Evolutionary conservation across 1,140 invertebrate species (phyloP).

Genomic region (Phenacoccus solenopsis): DNA sequence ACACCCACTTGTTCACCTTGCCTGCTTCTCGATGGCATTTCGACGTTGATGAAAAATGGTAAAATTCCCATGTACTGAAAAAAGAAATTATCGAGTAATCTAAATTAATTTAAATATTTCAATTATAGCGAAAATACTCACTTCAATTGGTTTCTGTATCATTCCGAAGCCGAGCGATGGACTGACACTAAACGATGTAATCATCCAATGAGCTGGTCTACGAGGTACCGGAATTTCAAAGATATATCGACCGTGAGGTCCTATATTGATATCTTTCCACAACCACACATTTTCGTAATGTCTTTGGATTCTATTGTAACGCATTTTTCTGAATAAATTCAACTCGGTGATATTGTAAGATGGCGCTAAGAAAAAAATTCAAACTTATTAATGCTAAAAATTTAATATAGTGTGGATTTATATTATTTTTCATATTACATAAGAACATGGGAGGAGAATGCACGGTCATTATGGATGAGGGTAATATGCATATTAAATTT

Average conservation of each 20-base stretch:
- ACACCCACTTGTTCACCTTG: conserved; percentile 91
- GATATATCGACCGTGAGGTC: conserved; percentile 72
- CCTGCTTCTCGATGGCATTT: conserved; percentile 68
- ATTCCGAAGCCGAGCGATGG: conserved; percentile 74
- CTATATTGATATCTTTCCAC: conserved; percentile 88
- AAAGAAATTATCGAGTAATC: conserved; percentile 19
- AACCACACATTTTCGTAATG: conserved; percentile 91
- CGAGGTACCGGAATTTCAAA: conserved; percentile 79
- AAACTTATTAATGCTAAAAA: background rate
- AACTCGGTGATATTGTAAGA: conserved; percentile 48
- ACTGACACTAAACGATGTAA: conserved; percentile 83
- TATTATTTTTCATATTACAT: background rate
- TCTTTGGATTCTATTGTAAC: conserved; percentile 71
- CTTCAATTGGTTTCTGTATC: conserved; percentile 57
- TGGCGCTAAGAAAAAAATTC: conserved; percentile 28
- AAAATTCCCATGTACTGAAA: conserved; percentile 62
- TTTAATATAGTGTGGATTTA: background rate
- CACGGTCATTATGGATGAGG: too few relatives aligned
- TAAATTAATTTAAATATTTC: background rate
- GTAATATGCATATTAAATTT: too few relatives aligned
- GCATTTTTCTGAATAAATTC: conserved; percentile 58
- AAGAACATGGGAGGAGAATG: too few relatives aligned
- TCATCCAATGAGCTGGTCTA: conserved; percentile 77
- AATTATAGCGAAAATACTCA: conserved; percentile 34
- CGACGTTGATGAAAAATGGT: conserved; percentile 90